Conservation (phyloP, 2,888 invertebrate genomes). For the Phorcus lineatus region DNA sequence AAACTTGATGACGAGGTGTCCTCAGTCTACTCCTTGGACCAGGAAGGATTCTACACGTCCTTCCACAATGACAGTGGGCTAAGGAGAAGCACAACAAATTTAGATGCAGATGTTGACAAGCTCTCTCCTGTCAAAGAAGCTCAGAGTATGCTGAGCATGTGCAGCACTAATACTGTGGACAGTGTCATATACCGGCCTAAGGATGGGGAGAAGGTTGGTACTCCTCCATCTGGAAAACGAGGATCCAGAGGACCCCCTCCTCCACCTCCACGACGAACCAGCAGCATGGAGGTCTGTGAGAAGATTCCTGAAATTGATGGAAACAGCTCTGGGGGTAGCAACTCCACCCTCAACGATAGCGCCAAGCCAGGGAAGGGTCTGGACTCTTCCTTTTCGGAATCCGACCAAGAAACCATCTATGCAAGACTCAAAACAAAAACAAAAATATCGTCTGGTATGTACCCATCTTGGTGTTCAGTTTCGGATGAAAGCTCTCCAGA, state of each 20-base stretch:
- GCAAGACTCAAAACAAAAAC: conserved; percentile 67
- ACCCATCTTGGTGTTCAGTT: conserved; percentile 65
- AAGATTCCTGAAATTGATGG: conserved; percentile 7
- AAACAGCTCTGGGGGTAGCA: conserved; percentile 21
- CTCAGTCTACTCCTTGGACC: conserved; percentile 95
- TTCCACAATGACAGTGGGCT: conserved; percentile 97
- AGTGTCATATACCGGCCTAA: conserved; percentile 59
- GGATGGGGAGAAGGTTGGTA: conserved; percentile 44
- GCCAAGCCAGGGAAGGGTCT: background rate
- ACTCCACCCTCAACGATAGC: conserved; percentile 34
- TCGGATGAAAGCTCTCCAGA: conserved; percentile 51
- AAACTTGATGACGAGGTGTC: conserved; percentile 73
- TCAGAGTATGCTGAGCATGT: conserved; percentile 55
- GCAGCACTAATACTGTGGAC: conserved; percentile 49
- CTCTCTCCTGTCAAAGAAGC: conserved; percentile 56
- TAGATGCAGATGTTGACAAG: conserved; percentile 53
- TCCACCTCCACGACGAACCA: conserved; percentile 33
- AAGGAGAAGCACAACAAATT: conserved; percentile 53
- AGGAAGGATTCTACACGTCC: conserved; percentile 97
- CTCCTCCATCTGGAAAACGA: conserved; percentile 35
- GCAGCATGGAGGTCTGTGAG: conserved; percentile 16
- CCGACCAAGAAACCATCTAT: conserved; percentile 68
- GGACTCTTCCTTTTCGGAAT: conserved; percentile 61
- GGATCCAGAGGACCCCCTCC: conserved; percentile 26
- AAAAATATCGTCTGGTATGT: conserved; percentile 58